Base-by-base conservation (phyloP, 2,797 vertebrate genomes). In the Sternarchorhynchus goeldii region DNA sequence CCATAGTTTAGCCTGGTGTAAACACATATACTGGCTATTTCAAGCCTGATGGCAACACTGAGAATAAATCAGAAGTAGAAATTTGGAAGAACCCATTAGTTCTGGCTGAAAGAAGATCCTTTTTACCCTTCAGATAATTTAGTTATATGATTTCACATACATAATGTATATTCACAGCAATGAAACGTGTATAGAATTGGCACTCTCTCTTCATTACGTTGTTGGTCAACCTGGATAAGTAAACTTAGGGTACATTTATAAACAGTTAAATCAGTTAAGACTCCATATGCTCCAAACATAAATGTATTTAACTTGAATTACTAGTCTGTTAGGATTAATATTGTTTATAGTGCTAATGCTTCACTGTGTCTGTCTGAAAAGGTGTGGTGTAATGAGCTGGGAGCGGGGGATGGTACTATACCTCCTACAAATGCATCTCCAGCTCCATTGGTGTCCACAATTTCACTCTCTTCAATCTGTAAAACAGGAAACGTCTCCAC, bases 361-460 rank as follows among this genome's bases (percentile, higher is more conserved):
- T 62, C 25, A 36, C 17, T n/a, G 10, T 17, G 14, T 16, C 18
- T 20, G 6, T 56, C 6, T 36, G 10, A 62, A 18, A 5, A 2
- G n/a, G 18, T 14, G n/a, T 57, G 1, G 45, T 65, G 73, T 36
- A 25, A 34, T 21, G 34, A 21, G 16, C 50, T 73, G 1, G n/a
- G 25, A 21, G 29, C 18, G 31, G 29, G 17, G 20, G 41, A 6
- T 70, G 34, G 5, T 18, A 73, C 62, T 79, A n/a, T 85, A 98
- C 98, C 98, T 95, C 98, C 98, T 76, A 98, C 98, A 90, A 99
- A 99, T 1, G 98, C 98, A 85, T 99, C 98, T 70, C 97, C 97
- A 65, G 97, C 98, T 88, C 98, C 97, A 72, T 94, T 99, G 85
- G 98, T 99, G 89, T 99, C 97, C 84, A 99, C 92, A 16, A 99